Evolutionary conservation across 2,113 vertebrate species (phyloP).

Genomic region (Gobio gobio): DNA sequence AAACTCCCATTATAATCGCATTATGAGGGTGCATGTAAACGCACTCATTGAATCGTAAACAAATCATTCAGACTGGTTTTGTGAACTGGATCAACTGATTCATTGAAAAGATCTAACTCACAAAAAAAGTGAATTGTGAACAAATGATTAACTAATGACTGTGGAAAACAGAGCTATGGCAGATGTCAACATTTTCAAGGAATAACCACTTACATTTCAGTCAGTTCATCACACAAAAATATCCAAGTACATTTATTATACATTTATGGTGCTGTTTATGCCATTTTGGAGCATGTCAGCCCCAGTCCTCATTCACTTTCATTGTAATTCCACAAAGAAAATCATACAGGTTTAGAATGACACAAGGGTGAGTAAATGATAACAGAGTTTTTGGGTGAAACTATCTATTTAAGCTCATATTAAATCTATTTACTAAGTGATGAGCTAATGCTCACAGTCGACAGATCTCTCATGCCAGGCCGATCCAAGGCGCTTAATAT

Average conservation of each 20-base stretch:
- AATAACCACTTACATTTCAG: neutral
- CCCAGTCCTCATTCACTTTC: neutral
- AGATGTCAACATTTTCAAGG: neutral
- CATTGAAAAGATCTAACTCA: neutral
- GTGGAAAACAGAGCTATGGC: neutral
- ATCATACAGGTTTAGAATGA: neutral
- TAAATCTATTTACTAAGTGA: slow-evolving; percentile 14
- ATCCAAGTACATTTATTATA: neutral
- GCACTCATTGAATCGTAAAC: neutral
- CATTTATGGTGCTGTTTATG: neutral
- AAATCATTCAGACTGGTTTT: neutral
- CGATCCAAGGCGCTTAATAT: slow-evolving; percentile 30
- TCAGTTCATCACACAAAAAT: neutral
- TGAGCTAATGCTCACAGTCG: slow-evolving; percentile 15
- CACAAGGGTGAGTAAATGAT: neutral
- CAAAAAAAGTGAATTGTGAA: too few relatives aligned
- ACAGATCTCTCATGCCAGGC: slow-evolving; percentile 30
- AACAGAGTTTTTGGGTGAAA: slow-evolving; percentile 2
- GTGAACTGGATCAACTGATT: neutral
- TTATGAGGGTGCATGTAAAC: too few relatives aligned
- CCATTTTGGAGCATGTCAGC: neutral
- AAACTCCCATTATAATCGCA: too few relatives aligned
- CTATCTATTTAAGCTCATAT: neutral
- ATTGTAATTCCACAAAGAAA: neutral
- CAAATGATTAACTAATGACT: neutral